These are phyloP conservation scores for Zaprionus capensis DNA, from an alignment of 1,140 invertebrate species.

Conservation along the genomic window DNA sequence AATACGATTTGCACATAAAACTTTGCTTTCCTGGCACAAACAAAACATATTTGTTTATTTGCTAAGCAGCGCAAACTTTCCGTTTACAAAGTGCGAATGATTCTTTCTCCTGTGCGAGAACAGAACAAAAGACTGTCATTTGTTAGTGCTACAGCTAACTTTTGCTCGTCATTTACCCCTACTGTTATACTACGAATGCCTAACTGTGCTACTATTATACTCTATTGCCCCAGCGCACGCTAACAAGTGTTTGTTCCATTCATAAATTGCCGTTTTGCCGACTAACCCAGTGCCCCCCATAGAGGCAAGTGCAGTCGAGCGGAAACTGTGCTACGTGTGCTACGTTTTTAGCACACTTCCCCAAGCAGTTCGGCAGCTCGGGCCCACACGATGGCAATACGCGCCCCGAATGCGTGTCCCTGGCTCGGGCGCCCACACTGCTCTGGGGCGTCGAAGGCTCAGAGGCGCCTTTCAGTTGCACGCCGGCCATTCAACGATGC, in stretches of 20 bases:
- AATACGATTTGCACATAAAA: neutral
- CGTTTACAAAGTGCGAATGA: neutral
- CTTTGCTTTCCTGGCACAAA: neutral
- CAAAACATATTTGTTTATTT: neutral
- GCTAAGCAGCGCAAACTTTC: neutral
- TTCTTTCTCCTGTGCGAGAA: neutral
- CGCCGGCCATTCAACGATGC: constrained; percentile 68
- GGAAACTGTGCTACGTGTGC: constrained; percentile 50
- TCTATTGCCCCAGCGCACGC: constrained; percentile 58
- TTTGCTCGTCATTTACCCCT: constrained; percentile 1
- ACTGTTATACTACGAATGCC: neutral
- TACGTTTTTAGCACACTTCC: constrained; percentile 54
- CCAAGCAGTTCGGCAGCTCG: constrained; percentile 3
- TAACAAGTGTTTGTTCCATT: constrained; percentile 81
- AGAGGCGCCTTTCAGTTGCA: constrained; percentile 47
- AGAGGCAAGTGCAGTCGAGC: constrained; percentile 17
- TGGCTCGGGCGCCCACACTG: neutral
- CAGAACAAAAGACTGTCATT: neutral
- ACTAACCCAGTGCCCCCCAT: constrained; percentile 51
- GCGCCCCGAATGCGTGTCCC: neutral
- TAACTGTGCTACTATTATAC: constrained; percentile 7
- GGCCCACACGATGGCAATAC: neutral
- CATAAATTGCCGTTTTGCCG: constrained; percentile 61
- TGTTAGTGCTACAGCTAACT: neutral
- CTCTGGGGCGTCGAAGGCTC: constrained; percentile 14